Base-by-base conservation (phyloP, 2,888 invertebrate genomes). In the Cryptosula pallasiana region DNA sequence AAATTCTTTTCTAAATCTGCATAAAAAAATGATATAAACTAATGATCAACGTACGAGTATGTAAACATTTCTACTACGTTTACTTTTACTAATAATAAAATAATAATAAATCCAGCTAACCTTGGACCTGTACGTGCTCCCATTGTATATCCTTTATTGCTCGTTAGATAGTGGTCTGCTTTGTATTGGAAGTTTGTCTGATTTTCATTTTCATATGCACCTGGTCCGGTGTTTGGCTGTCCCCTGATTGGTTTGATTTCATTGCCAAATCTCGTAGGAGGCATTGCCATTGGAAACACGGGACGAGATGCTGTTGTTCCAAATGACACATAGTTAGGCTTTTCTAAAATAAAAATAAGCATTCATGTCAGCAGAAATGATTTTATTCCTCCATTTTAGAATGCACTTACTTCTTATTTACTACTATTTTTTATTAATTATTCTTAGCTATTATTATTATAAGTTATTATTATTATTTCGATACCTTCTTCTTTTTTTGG, bases 141-240 rank as follows among this genome's bases (percentile, higher is more conserved):
- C 23, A 84, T 73, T 9, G 81, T 78, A 74, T 84, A 85, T 9
- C 85, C 85, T 75, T 81, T 82, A 9, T 74, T 76, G 73, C 84
- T 84, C 36, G 78, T 77, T 32, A 83, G 77, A 71, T 82, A 80
- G 55, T 77, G 78, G 57, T 82, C 79, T 23, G 82, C 76, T 29
- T 76, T 73, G 75, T 83, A 79, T 75, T 76, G 75, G 73, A 84
- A 81, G 72, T 77, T 80, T n/a, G 81, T 84, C 78, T 81, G 83
- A 72, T 81, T 81, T 76, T 84, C 84, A 77, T 81, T 83, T 69
- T 84, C 79, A 76, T 85, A 85, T 69, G 78, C 78, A 1, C 83
- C 84, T 35, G 84, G 84, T 0, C 84, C 84, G 55, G 79, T 75
- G 71, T 84, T 79, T 71, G 84, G 82, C 1, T 79, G 78, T 9